Base-by-base conservation (phyloP, 2,113 vertebrate genomes). In the Catharus fuscescens region DNA sequence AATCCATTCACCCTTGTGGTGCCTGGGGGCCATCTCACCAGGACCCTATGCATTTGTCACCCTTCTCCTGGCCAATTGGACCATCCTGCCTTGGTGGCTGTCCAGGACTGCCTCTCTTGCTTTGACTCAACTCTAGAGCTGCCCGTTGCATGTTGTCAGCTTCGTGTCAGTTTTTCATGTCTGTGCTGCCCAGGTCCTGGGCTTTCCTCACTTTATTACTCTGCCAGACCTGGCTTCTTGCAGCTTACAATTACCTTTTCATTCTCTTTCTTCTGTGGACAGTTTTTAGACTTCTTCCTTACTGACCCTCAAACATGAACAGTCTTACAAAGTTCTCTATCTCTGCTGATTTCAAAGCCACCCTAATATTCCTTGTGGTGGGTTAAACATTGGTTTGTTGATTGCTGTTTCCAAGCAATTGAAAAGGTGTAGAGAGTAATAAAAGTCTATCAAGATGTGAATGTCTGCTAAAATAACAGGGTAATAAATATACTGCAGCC, bases 1-100 rank as follows among this genome's bases (percentile, higher is more conserved):
- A 95, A 24, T 24, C 6, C 3, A 1, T 80, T 62, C 18, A 34
- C 79, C 34, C 44, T 29, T 76, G 64, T 53, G 48, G 4, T 44
- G n/a, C 14, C 9, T 0, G 0, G 8, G n/a, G 8, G 4, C n/a
- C 5, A 2, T 32, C 66, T 87, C 48, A 61, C 26, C 1, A 3
- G 57, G 14, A 57, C 28, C 3, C 14, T 42, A 1, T 21, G 34
- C 8, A 12, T 91, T 76, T 70, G 23, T 54, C n/a, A 61, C 8
- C 17, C 10, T 8, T 88, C 20, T 92, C 38, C 40, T 53, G 38
- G 29, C 17, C 1, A 0, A 0, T 1, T 20, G 14, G 17, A 15
- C 36, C 53, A 53, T 32, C 47, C 52, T 81, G 42, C 34, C 52
- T 87, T 78, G 78, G 45, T 70, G 56, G 16, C 40, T 92, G 18